A percentile compares a stretch with the other conserved stretches of the same genome.
These are phyloP conservation scores for Marasmarcha lunaedactyla DNA, from an alignment of 2,888 invertebrate species.

Conservation along the genomic window DNA sequence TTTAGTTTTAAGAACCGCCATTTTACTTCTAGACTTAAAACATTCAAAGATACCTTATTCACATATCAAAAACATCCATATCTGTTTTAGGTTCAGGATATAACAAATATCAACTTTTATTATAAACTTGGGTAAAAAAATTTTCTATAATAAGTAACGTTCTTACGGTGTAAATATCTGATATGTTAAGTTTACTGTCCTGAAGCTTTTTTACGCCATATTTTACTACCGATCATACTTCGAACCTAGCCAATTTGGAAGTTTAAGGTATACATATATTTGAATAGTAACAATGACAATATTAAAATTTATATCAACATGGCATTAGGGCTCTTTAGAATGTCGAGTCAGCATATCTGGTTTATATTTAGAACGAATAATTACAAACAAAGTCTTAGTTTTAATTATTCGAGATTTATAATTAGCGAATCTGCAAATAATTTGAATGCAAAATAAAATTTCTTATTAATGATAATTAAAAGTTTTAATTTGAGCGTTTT, in stretches of 20 bases:
- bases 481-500: no score
- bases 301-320: slow-evolving; percentile 56
- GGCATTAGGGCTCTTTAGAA: not conserved
- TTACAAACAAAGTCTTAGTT: not conserved
- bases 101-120: no score
- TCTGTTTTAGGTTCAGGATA: no score
- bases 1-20: no score
- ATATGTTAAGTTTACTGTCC: not conserved
- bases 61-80: no score
- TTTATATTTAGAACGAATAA: not conserved
- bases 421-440: not conserved
- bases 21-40: no score
- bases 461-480: no score
- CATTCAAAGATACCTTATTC: no score
- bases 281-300: slow-evolving; percentile 49
- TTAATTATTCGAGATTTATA: not conserved
- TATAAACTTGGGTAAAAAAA: no score
- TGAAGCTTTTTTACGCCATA: not conserved
- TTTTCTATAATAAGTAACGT: not conserved
- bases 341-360: not conserved
- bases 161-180: not conserved
- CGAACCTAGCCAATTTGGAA: not conserved
- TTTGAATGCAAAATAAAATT: no score
- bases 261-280: slow-evolving; percentile 3
- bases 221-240: not conserved